A percentile compares a stretch with the other conserved stretches of the same genome.
Evolutionary conservation across 2,113 vertebrate species (phyloP).

Genomic region (Amia ocellicauda): DNA sequence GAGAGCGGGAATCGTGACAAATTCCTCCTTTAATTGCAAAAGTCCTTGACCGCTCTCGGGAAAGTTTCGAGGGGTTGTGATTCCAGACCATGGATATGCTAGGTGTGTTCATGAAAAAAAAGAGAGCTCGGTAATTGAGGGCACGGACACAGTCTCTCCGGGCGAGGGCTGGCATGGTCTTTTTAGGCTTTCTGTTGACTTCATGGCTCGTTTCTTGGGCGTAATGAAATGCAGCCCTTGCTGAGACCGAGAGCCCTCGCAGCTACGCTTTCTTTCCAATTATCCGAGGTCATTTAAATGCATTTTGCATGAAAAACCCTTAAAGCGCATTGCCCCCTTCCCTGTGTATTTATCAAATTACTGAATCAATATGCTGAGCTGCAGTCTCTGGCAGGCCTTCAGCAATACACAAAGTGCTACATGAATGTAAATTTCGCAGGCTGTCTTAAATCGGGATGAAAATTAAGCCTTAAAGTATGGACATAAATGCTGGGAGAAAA

Average conservation of each 20-base stretch:
- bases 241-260: background rate
- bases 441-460: constrained; percentile 30
- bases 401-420: constrained; percentile 50
- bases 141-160: background rate
- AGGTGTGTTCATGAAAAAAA: background rate
- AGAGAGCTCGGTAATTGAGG: background rate
- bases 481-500: background rate
- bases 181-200: constrained; percentile 1
- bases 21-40: too few relatives aligned
- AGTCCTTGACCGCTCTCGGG: too few relatives aligned
- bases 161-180: background rate
- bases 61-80: too few relatives aligned
- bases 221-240: constrained; percentile 6
- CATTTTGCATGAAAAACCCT: constrained; percentile 70
- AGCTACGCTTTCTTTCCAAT: constrained; percentile 46
- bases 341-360: constrained; percentile 71
- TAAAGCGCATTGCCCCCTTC: constrained; percentile 58
- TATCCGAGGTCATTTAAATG: constrained; percentile 70
- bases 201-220: background rate
- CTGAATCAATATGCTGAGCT: constrained; percentile 69
- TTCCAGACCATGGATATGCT: too few relatives aligned
- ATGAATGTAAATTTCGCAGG: constrained; percentile 62
- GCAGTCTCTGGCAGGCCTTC: constrained; percentile 49
- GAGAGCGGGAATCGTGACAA: too few relatives aligned
- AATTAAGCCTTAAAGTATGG: constrained; percentile 2